These are phyloP conservation scores for Acrobasis consociella DNA, from an alignment of 2,888 invertebrate species.

Conservation along the genomic window DNA sequence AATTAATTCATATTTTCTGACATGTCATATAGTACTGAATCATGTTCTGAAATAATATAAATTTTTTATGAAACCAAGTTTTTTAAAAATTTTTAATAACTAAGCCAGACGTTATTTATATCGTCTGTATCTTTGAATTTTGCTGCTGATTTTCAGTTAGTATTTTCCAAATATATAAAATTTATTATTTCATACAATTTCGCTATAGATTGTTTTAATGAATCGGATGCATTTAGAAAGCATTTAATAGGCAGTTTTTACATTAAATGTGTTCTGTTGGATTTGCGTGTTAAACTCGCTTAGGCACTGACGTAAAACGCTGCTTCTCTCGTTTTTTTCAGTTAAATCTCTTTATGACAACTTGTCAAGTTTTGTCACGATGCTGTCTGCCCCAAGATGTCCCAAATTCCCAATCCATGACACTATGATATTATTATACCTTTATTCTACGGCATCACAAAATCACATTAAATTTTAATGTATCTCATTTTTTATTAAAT, in stretches of 20 bases:
- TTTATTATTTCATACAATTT: background rate
- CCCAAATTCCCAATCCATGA: conserved; percentile 15
- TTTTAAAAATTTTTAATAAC: no score
- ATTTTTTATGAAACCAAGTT: no score
- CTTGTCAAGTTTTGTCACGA: background rate
- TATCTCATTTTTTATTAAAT: background rate
- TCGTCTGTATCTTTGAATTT: no score
- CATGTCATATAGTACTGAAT: no score
- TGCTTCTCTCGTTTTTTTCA: background rate
- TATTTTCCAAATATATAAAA: no score
- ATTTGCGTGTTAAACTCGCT: background rate
- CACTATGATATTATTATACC: background rate
- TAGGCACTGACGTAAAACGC: background rate
- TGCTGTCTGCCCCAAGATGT: background rate
- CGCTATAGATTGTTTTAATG: conserved; percentile 6
- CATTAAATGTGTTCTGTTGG: background rate
- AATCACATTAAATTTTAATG: conserved; percentile 5
- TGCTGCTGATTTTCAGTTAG: no score
- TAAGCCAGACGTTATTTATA: no score
- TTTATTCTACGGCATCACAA: conserved; percentile 8
- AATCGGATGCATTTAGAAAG: conserved; percentile 30
- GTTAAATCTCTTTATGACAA: background rate
- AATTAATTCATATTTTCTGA: background rate
- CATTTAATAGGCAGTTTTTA: conserved; percentile 24
- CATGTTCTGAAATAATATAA: no score